Base-by-base conservation (phyloP, 2,888 invertebrate genomes). In the Calameuta pallipes region DNA sequence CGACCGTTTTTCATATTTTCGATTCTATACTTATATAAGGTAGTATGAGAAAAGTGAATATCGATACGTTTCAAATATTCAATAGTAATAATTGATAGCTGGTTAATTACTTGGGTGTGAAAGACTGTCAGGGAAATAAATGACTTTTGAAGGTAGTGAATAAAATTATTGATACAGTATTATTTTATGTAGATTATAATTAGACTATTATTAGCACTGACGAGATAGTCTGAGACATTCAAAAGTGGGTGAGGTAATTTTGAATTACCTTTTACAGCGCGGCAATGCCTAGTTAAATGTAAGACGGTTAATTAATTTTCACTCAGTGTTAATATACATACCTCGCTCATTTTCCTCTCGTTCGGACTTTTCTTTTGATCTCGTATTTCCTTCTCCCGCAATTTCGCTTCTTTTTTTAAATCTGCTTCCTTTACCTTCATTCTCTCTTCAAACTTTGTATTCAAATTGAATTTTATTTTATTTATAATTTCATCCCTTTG, bases 401-500 rank as follows among this genome's bases (percentile, higher is more conserved):
- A 76, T 37, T 69, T 78, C 30, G 74, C 76, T 70, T 80, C 76
- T 37, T 81, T 76, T 69, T 71, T 35, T 41, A 77, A 74, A 74
- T 80, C 80, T 80, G 80, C 78, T 75, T 76, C 78, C 41, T 78
- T 80, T 78, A 81, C 56, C 41, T 77, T 79, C n/a, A 79, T 69
- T 34, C 82, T 79, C 35, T 80, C 77, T 35, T 71, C 73, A 33
- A 79, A 79, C 78, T 83, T 84, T 75, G 79, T 78, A 56, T 80
- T 69, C 82, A 83, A 80, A 56, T 81, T 83, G 78, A 78, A 80
- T 79, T 82, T 81, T 56, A 80, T 81, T 79, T 33, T 81, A 33
- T 79, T 80, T 79, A 82, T 80, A 56, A 78, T 84, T 78, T 82
- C 78, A 69, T 82, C 77, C 70, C 83, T 83, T 76, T 82, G 82